A percentile compares a stretch with the other conserved stretches of the same genome.
These are phyloP conservation scores for Oplegnathus fasciatus DNA, from an alignment of 2,113 vertebrate species.

Conservation along the genomic window DNA sequence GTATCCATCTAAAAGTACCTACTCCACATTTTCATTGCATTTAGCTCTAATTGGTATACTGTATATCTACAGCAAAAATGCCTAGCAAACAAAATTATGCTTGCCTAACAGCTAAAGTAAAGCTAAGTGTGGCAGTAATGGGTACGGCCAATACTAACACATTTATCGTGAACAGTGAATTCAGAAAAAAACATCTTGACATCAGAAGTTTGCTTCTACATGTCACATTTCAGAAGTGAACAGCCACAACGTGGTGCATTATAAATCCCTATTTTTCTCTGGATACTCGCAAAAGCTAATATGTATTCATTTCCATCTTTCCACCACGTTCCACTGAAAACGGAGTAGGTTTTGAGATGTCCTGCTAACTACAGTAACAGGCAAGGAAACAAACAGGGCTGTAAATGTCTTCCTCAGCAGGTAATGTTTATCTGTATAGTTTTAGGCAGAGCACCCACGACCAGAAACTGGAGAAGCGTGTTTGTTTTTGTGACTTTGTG, in stretches of 20 bases:
- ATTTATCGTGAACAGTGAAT: neutral
- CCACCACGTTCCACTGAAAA: neutral
- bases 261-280: neutral
- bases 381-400: neutral
- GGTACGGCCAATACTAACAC: neutral
- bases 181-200: neutral
- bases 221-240: neutral
- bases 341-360: too few relatives aligned
- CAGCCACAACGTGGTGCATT: neutral
- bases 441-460: neutral
- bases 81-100: neutral
- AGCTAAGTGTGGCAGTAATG: neutral
- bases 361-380: neutral
- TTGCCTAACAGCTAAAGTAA: neutral
- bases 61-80: neutral
- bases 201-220: neutral
- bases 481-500: slow-evolving; percentile 28
- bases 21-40: neutral
- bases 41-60: neutral
- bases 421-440: neutral
- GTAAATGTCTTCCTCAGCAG: neutral
- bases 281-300: neutral
- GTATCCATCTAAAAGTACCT: neutral
- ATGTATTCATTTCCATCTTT: neutral
- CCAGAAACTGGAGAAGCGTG: neutral